phyloP scores from a whole-genome alignment of 1,140 invertebrate genomes.

The Charaxes varanes region DNA sequence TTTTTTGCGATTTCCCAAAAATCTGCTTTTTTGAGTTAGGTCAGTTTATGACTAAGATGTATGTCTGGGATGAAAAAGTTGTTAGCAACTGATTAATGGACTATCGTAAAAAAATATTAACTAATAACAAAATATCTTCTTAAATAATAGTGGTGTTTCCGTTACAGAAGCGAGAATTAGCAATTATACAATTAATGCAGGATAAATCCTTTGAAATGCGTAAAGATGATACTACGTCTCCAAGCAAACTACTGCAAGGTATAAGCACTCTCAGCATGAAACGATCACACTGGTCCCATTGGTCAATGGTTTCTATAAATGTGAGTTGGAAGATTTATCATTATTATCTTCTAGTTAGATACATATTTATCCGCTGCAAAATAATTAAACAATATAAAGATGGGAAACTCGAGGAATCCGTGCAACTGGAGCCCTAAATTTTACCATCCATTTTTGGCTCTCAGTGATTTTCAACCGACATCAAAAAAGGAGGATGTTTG shows the following conservation, averaged over 20 bases:
- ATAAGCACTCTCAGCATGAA: constrained; percentile 43
- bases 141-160: no score
- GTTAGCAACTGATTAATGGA: no score
- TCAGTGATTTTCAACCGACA: no score
- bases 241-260: constrained; percentile 21
- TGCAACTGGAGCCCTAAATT: no score
- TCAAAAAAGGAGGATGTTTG: no score
- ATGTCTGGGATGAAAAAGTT: no score
- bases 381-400: neutral
- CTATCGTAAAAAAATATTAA: no score
- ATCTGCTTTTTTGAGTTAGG: no score
- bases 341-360: neutral
- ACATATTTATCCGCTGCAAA: neutral
- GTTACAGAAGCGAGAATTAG: constrained; percentile 40
- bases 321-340: constrained; percentile 5
- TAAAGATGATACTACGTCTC: constrained; percentile 30
- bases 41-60: no score
- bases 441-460: no score
- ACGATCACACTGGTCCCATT: constrained; percentile 42
- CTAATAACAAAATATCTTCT: no score
- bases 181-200: constrained; percentile 53
- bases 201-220: constrained; percentile 44
- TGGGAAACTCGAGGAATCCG: neutral
- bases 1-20: no score
- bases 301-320: constrained; percentile 36